Evolutionary conservation across 2,888 invertebrate species (phyloP).

Genomic region (Halocaridina rubra): DNA sequence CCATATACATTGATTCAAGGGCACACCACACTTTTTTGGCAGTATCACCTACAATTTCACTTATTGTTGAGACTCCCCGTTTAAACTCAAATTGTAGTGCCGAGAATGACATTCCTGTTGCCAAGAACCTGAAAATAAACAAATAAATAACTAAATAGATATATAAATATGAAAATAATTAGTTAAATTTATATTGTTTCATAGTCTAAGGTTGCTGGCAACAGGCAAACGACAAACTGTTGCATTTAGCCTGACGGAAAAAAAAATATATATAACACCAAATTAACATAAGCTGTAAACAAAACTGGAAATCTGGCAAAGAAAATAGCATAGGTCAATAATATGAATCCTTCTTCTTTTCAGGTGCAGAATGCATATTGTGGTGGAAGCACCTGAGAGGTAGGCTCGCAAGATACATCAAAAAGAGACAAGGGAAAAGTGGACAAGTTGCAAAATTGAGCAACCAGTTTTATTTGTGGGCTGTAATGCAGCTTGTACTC

Average conservation of each 20-base stretch:
- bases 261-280: background rate
- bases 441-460: background rate
- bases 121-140: conserved; percentile 21
- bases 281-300: conserved; percentile 9
- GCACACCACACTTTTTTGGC: conserved; percentile 25
- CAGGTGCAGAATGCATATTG: conserved; percentile 31
- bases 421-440: background rate
- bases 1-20: conserved; percentile 14
- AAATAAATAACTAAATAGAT: background rate
- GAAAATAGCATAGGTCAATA: conserved; percentile 9
- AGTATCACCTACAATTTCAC: conserved; percentile 19
- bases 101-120: conserved; percentile 30
- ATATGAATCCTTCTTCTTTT: background rate
- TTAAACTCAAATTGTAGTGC: conserved; percentile 21
- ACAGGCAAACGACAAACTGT: too few species aligned
- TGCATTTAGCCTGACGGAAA: background rate
- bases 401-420: background rate
- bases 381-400: background rate
- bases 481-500: conserved; percentile 3
- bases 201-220: too few species aligned
- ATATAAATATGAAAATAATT: background rate
- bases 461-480: background rate
- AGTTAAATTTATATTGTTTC: too few species aligned
- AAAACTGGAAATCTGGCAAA: conserved; percentile 15
- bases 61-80: conserved; percentile 25